These are phyloP conservation scores for Aporophyla nigra DNA, from an alignment of 2,888 invertebrate genomes.

Conservation along the genomic window DNA sequence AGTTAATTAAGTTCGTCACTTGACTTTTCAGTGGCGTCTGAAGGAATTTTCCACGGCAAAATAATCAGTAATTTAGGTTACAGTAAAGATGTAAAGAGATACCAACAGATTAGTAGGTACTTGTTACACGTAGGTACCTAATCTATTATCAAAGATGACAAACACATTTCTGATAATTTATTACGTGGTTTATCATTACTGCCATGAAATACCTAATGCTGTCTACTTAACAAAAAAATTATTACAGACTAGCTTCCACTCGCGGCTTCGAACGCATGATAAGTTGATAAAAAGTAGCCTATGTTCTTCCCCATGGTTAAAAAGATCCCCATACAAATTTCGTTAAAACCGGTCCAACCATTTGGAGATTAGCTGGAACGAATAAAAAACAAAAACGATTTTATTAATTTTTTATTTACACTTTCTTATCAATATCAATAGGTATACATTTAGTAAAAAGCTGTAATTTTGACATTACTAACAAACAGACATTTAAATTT, in stretches of 20 bases:
- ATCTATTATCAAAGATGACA: slow-evolving; percentile 44
- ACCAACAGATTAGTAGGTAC: slow-evolving; percentile 34
- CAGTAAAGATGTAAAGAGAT: slow-evolving; percentile 38
- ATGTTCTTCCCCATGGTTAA: no score
- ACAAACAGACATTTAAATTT: no score
- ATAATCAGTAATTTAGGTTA: slow-evolving; percentile 60
- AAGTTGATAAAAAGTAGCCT: no score
- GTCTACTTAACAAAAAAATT: slow-evolving; percentile 9
- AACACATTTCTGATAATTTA: slow-evolving; percentile 30
- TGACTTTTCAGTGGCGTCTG: slow-evolving; percentile 36
- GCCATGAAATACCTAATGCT: slow-evolving; percentile 22
- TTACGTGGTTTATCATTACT: slow-evolving; percentile 36
- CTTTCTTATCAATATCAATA: no score
- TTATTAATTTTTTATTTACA: no score
- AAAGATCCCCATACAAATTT: no score
- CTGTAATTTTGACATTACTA: no score
- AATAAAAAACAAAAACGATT: no score
- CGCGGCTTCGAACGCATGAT: no score
- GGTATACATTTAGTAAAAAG: no score
- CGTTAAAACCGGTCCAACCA: no score
- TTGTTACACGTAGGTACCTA: slow-evolving; percentile 32
- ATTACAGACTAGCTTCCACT: background rate
- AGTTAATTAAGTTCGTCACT: slow-evolving; percentile 32
- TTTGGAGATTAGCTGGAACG: no score
- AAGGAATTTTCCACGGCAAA: slow-evolving; percentile 64